Base-by-base conservation (phyloP, 2,113 vertebrate species). In the Brachyhypopomus gauderio region DNA sequence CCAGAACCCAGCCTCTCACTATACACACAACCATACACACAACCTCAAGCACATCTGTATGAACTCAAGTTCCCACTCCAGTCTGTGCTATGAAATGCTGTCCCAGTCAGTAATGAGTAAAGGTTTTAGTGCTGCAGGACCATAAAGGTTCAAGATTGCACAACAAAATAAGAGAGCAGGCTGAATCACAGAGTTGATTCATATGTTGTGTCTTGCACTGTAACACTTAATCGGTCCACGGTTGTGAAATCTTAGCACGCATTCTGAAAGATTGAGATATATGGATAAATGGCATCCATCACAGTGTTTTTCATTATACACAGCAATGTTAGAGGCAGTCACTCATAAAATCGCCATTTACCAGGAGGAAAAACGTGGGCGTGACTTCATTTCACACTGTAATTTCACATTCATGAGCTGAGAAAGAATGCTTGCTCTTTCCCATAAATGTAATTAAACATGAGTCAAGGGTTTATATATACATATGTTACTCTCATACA, bases 171-270 rank as follows among this genome's bases (percentile, higher is more conserved):
- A 71, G 83, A 82, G 30, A 62, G 19, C 8, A 78, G 45, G 34
- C 66, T 72, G 75, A 82, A 64, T 85, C 84, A 81, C 55, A 59
- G 11, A 75, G 5, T 30, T 82, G 80, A 85, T 75, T 85, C 77
- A 85, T 74, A 56, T 71, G 55, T 52, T 14, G 60, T 63, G 75
- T 25, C 56, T 78, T 56, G 63, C 22, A 82, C 25, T 60, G 41
- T 3, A 62, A 69, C 73, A 66, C 74, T 82, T 83, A 58, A 55
- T 52, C 66, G 22, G n/a, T 70, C 14, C 59, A 34, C 38, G 14
- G 22, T 48, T 75, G 59, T 55, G 73, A 30, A 79, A 80, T 82
- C 78, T 30, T 22, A 56, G 72, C 78, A 86, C 78, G 77, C 78
- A 77, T 82, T 72, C 60, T 78, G 58, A 52, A 66, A 17, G 22